These are phyloP conservation scores for Hymenochirus boettgeri DNA, from an alignment of 2,113 vertebrate species.

Conservation along the genomic window DNA sequence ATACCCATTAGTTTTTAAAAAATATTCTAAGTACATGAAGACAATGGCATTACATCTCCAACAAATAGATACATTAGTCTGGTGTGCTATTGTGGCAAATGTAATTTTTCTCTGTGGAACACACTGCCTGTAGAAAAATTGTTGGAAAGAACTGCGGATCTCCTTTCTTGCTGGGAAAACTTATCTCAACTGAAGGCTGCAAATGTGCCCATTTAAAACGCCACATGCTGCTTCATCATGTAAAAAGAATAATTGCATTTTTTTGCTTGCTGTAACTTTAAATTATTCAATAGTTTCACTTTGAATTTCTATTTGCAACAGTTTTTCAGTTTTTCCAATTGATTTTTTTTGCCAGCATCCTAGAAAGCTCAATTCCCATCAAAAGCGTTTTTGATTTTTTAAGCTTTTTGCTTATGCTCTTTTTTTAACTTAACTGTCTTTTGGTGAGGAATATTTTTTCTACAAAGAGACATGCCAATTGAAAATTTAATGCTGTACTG, in stretches of 20 bases:
- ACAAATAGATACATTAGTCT: constrained; percentile 26
- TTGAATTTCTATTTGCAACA: constrained; percentile 10
- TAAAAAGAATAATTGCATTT: constrained; percentile 24
- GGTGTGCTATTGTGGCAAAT: constrained; percentile 25
- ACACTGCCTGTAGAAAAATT: constrained; percentile 22
- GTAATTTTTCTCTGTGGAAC: constrained; percentile 34
- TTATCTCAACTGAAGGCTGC: constrained; percentile 31
- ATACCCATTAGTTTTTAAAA: constrained; percentile 25
- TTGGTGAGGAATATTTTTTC: too few species aligned
- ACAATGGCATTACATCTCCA: constrained; percentile 22
- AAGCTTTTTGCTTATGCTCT: too few species aligned
- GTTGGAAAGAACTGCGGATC: constrained; percentile 28
- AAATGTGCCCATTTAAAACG: constrained; percentile 20
- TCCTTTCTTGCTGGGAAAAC: constrained; percentile 24
- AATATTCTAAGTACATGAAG: constrained; percentile 20
- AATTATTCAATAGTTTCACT: constrained; percentile 13
- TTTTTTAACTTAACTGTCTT: too few species aligned
- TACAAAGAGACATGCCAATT: too few species aligned
- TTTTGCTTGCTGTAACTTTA: too few species aligned
- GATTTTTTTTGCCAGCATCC: constrained; percentile 10
- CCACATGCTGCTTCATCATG: constrained; percentile 1
- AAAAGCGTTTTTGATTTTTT: too few species aligned
- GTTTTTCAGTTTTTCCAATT: constrained; percentile 15
- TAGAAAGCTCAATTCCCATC: neutral
- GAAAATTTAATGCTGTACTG: too few species aligned